These are phyloP conservation scores for Lucifuga dentata DNA, from an alignment of 2,113 vertebrate species.

Conservation along the genomic window DNA sequence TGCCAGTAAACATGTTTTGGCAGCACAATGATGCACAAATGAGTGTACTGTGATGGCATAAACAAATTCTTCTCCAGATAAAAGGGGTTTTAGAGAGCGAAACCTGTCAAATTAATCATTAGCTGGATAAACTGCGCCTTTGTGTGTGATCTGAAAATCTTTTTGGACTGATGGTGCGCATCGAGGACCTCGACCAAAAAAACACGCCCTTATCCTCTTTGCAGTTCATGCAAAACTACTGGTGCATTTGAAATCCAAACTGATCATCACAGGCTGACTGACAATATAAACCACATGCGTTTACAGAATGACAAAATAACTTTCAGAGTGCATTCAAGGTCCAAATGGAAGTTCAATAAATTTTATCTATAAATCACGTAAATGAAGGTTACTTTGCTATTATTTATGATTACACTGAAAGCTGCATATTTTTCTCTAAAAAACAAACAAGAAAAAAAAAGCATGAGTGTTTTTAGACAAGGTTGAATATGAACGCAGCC, in stretches of 20 bases:
- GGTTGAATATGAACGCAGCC: too few relatives aligned
- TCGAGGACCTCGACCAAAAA: constrained; percentile 72
- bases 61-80: constrained; percentile 57
- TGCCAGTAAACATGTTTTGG: constrained; percentile 28
- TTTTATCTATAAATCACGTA: background rate
- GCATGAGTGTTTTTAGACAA: too few relatives aligned
- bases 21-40: constrained; percentile 38
- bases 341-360: background rate
- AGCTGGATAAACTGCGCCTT: constrained; percentile 47
- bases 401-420: background rate
- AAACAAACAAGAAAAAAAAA: too few relatives aligned
- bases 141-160: constrained; percentile 72
- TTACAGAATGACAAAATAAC: constrained; percentile 40
- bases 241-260: constrained; percentile 75
- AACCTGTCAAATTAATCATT: constrained; percentile 72
- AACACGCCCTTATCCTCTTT: constrained; percentile 73
- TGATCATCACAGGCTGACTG: constrained; percentile 49
- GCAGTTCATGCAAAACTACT: constrained; percentile 79
- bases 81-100: constrained; percentile 62
- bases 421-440: background rate
- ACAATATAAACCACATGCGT: constrained; percentile 39
- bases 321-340: constrained; percentile 5
- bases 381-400: background rate
- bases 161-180: constrained; percentile 76
- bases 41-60: constrained; percentile 28